Base-by-base conservation (phyloP, 2,113 vertebrate species). In the Sialia sialis region DNA sequence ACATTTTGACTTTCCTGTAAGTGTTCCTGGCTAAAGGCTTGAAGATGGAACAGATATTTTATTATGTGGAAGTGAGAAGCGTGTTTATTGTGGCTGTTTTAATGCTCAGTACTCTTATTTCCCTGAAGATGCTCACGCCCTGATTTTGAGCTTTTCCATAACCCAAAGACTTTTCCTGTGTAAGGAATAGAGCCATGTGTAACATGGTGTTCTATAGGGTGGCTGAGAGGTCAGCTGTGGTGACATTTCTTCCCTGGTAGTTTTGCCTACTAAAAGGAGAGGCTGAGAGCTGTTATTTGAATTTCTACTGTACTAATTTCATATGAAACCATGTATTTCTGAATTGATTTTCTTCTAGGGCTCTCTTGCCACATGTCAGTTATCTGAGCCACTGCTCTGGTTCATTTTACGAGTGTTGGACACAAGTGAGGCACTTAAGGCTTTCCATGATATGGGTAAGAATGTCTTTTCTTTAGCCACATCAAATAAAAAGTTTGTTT, bases 401-500 rank as follows among this genome's bases (percentile, higher is more conserved):
- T 99, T 99, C 93, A 99, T 99, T 96, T 98, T 99, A 72, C 98
- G 99, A 93, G 99, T 99, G 11, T 73, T 99, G 97, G 99, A 99
- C 95, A 99, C 99, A 83, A 99, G 98, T 58, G 99, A 99, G 56
- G 99, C 99, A 56, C 98, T 99, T 68, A 99, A 99, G 98, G 99
- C 99, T 74, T 99, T 99, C 90, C 99, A 99, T 56, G 99, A 99
- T 95, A 99, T 99, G 99, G 99, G 99, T 99, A 96, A 93, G 98
- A 92, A n/a, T 76, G 32, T 72, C 30, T 74, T 73, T 66, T 49
- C 25, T 68, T 92, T n/a, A 67, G 36, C 4, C 63, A 9, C 43
- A 46, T 77, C 60, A 48, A 29, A 26, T 38, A 38, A 43, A 75
- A 68, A 2, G 2, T n/a, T 75, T 63, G 7, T 20, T 43, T 25